phyloP scores from a whole-genome alignment of 2,797 vertebrate genomes.

The Periparus ater region DNA sequence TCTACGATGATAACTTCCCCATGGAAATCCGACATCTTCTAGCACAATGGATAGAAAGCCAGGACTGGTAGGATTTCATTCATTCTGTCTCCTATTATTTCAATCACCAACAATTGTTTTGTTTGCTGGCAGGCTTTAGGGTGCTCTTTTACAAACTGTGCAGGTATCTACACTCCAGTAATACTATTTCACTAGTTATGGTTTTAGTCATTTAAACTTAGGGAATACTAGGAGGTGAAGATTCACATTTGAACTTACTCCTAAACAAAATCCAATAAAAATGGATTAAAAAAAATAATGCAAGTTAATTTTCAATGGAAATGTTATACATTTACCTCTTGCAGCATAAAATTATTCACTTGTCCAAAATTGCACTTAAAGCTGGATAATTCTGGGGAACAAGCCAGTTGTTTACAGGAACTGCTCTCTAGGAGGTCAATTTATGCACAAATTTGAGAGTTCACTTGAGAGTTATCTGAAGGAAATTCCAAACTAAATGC shows the following conservation, averaged over 20 bases:
- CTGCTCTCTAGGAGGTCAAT: background rate
- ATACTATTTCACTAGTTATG: background rate
- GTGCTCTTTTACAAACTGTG: background rate
- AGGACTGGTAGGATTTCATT: conserved; percentile 88
- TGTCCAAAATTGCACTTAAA: background rate
- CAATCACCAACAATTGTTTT: background rate
- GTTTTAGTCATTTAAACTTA: background rate
- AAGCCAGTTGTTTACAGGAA: background rate
- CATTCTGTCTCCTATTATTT: background rate
- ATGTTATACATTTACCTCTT: background rate
- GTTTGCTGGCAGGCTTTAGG: background rate
- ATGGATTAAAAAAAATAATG: background rate
- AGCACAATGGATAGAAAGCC: conserved; percentile 92
- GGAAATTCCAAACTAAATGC: background rate
- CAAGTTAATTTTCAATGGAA: background rate
- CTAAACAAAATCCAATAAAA: background rate
- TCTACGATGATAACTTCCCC: conserved; percentile 96
- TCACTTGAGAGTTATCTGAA: background rate
- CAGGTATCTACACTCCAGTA: background rate
- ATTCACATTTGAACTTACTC: background rate
- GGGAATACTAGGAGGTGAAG: background rate
- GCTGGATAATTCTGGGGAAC: background rate
- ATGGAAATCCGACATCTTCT: conserved; percentile 96
- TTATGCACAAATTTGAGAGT: background rate
- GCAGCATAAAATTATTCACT: background rate